Evolutionary conservation across 2,888 invertebrate species (phyloP), one percentile per base, ranked within the genome.

Genomic region (Erebia ligea): DNA sequence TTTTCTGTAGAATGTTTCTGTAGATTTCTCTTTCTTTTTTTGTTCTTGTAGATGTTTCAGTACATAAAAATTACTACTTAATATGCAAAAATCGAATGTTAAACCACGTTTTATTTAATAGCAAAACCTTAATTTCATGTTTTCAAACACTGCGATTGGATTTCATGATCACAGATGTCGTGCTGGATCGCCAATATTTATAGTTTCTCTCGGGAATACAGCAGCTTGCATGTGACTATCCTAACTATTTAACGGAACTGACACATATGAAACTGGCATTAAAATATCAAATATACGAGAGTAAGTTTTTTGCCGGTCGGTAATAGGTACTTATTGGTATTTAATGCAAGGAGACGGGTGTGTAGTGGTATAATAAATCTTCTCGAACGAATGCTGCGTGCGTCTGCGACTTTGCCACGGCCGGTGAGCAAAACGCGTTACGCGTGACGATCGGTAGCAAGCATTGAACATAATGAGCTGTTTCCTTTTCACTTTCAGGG

Each of bases 191-290:
- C 79, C 76, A 79, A 77, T 83, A 80, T 83, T 85, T 84, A 82
- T 84, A 76, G 86, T 91, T 86, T 88, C 86, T 89, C 89, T 85
- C 79, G 80, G 75, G 79, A 75, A 80, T 77, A 80, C 48, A 45
- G 48, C 80, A 78, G 76, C 84, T 91, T 75, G 92, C 92, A 90
- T 92, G 92, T 87, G 82, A 84, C 86, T 82, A 91, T 92, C 84
- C 87, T 76, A 89, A 87, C 87, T 85, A 93, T 92, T 88, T 85
- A 84, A 86, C 89, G 87, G 90, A 90, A 90, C 87, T 90, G 86
- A 87, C 85, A 87, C 81, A 77, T 77, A 88, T 89, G 87, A 91
- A 91, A 88, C 84, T 87, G 89, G 87, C 87, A 86, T 88, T 88
- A 86, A 85, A 87, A 85, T 86, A 87, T 86, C 84, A 85, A 86